A percentile compares a stretch with the other conserved stretches of the same genome.
These are phyloP conservation scores for Anodontia alba DNA, from an alignment of 2,888 invertebrate species.

Conservation along the genomic window DNA sequence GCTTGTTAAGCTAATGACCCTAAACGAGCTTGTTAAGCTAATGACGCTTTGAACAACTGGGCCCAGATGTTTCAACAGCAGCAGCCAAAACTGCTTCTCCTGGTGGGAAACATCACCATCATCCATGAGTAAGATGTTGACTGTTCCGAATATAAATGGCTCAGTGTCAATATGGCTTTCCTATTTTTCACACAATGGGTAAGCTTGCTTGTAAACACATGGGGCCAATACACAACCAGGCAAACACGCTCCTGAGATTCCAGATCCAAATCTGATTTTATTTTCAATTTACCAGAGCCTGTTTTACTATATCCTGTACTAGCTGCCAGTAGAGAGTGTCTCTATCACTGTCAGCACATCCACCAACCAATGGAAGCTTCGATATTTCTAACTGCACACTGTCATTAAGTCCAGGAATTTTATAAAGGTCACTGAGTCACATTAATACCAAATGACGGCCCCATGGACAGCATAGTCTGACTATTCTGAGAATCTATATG, in stretches of 20 bases:
- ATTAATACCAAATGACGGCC: no score
- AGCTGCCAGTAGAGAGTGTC: constrained; percentile 19
- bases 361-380: neutral
- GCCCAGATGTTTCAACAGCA: neutral
- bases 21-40: no score
- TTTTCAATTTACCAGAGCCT: constrained; percentile 21
- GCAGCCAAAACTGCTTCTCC: constrained; percentile 1
- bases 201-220: constrained; percentile 21
- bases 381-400: neutral
- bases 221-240: constrained; percentile 12
- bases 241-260: constrained; percentile 19
- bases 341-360: neutral
- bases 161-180: constrained; percentile 7
- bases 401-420: neutral
- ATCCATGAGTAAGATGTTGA: constrained; percentile 11
- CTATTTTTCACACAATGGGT: constrained; percentile 6
- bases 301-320: constrained; percentile 11
- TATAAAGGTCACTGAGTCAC: neutral
- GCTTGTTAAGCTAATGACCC: no score
- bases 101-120: neutral
- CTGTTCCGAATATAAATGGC: constrained; percentile 11
- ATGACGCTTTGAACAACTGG: no score
- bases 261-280: constrained; percentile 15
- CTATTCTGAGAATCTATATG: neutral
- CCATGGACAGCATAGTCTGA: no score